These are phyloP conservation scores for Oreonectes daqikongensis DNA, from an alignment of 2,797 vertebrate species.

Conservation along the genomic window DNA sequence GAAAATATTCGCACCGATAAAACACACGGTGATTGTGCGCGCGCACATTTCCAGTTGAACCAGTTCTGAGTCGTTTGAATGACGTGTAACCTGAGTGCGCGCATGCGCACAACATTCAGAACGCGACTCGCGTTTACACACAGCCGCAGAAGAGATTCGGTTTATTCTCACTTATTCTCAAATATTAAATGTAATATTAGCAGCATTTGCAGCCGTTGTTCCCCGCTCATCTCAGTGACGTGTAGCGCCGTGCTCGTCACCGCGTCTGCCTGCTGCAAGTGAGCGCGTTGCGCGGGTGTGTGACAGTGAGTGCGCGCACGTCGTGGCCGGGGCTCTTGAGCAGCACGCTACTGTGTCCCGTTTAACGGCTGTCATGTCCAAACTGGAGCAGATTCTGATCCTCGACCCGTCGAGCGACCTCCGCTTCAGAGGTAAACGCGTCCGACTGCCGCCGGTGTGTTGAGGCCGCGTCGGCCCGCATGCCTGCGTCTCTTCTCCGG, in stretches of 20 bases:
- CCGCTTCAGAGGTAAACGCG: constrained; percentile 84
- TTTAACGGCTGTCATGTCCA: constrained; percentile 70
- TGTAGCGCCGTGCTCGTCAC: constrained; percentile 51
- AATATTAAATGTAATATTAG: background rate
- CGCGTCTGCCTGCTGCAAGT: constrained; percentile 23
- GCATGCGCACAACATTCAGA: constrained; percentile 18
- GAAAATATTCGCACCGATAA: background rate
- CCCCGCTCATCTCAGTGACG: constrained; percentile 27
- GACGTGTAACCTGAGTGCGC: background rate
- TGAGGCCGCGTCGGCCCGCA: background rate
- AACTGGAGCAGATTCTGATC: constrained; percentile 78
- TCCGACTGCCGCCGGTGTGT: background rate
- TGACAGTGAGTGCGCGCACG: constrained; percentile 59
- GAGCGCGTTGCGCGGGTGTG: constrained; percentile 55
- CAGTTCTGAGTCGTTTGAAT: background rate
- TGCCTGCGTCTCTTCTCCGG: constrained; percentile 11
- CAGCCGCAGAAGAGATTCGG: background rate
- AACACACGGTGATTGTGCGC: background rate
- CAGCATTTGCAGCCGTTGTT: background rate
- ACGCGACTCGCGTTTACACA: background rate
- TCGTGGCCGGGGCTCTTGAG: constrained; percentile 44
- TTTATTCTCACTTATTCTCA: background rate
- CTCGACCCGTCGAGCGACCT: constrained; percentile 85
- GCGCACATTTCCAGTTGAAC: background rate
- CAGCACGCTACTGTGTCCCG: constrained; percentile 47